Evolutionary conservation across 2,888 invertebrate species (phyloP).

Genomic region (Gastrophysa polygoni): DNA sequence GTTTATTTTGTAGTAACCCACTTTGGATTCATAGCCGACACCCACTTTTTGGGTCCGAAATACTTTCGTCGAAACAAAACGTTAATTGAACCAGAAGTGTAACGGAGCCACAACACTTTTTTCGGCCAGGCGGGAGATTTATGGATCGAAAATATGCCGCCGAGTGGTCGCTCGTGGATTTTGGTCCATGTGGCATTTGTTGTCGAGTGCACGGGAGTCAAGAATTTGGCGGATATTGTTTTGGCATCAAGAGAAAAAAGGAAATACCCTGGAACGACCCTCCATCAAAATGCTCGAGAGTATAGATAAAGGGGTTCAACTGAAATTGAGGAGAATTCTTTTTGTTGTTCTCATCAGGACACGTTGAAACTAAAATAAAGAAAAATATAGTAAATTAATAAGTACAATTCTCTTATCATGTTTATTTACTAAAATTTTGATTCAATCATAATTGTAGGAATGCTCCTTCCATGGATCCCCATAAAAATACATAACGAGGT

Average conservation of each 20-base stretch:
- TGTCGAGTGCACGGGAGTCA: not conserved
- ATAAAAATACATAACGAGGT: too few species aligned
- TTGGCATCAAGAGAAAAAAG: not conserved
- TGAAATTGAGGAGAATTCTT: too few species aligned
- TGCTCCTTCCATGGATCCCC: too few species aligned
- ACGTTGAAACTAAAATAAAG: too few species aligned
- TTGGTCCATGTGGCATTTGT: not conserved
- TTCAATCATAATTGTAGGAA: too few species aligned
- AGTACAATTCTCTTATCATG: too few species aligned
- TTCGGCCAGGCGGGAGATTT: conserved; percentile 38
- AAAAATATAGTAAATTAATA: too few species aligned
- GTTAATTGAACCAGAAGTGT: conserved; percentile 51
- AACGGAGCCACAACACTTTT: conserved; percentile 44
- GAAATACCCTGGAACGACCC: not conserved
- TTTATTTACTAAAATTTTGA: too few species aligned
- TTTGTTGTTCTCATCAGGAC: too few species aligned
- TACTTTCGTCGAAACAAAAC: conserved; percentile 49
- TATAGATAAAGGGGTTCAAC: too few species aligned
- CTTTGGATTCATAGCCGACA: conserved; percentile 53
- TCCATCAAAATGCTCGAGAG: too few species aligned
- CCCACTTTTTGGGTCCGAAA: conserved; percentile 42
- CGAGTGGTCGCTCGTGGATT: conserved; percentile 12
- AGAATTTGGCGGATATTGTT: not conserved
- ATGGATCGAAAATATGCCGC: conserved; percentile 33
- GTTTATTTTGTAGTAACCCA: conserved; percentile 57